phyloP scores from a whole-genome alignment of 1,140 invertebrate species.

The Lethrus apterus region DNA sequence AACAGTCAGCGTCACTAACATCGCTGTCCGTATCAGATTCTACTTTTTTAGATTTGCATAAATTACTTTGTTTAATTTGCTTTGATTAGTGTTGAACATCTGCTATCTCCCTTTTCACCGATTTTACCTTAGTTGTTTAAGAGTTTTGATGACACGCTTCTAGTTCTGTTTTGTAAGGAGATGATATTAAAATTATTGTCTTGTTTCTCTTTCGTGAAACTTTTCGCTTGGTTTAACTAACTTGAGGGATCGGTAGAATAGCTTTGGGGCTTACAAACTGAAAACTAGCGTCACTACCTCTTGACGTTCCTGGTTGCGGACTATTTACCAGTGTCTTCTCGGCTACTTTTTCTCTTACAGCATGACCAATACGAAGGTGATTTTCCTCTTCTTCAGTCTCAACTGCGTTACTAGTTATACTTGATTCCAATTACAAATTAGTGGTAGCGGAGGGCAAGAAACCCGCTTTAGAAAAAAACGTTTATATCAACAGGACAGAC shows the following conservation, averaged over 20 bases:
- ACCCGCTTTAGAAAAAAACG: conserved; percentile 20
- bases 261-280: conserved; percentile 2
- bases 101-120: conserved; percentile 9
- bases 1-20: neutral
- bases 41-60: no score
- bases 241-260: conserved; percentile 6
- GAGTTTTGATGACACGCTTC: conserved; percentile 10
- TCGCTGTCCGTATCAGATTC: no score
- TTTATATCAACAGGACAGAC: conserved; percentile 18
- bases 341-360: neutral
- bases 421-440: neutral
- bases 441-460: conserved; percentile 18
- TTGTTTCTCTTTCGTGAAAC: no score
- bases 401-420: neutral
- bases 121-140: conserved; percentile 5
- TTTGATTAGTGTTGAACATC: no score
- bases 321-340: neutral
- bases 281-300: conserved; percentile 5
- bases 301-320: conserved; percentile 5
- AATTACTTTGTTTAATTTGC: no score
- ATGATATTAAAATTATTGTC: no score
- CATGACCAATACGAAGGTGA: neutral
- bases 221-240: conserved; percentile 14
- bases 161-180: conserved; percentile 18
- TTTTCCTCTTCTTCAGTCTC: neutral